Percentiles rank a stretch among this genome's conserved stretches.
Evolutionary conservation across 2,888 invertebrate species (phyloP).

Genomic region (Caenorhabditis uteleia): DNA sequence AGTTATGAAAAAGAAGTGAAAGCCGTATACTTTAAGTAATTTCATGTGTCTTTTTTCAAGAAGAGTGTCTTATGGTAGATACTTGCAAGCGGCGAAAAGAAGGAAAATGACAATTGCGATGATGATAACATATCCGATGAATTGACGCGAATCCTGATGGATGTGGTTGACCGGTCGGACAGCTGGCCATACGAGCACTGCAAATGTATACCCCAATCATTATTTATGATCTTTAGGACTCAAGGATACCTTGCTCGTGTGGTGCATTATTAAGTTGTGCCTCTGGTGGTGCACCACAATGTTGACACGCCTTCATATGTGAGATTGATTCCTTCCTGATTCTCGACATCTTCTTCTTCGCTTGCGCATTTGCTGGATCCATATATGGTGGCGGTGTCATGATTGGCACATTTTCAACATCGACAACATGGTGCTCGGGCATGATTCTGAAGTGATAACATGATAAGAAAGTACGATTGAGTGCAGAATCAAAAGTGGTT

Average conservation of each 20-base stretch:
- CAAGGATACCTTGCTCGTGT: conserved; percentile 30
- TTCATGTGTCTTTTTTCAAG: background rate
- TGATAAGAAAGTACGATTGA: background rate
- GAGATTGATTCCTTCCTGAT: conserved; percentile 32
- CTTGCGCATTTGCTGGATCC: conserved; percentile 45
- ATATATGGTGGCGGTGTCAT: conserved; percentile 50
- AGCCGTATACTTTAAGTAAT: background rate
- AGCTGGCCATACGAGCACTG: conserved; percentile 54
- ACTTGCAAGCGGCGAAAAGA: conserved; percentile 54
- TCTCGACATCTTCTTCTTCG: conserved; percentile 44
- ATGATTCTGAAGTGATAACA: conserved; percentile 5
- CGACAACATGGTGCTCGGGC: conserved; percentile 24
- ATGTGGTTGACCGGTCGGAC: conserved; percentile 52
- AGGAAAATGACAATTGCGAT: conserved; percentile 55
- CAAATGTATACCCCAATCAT: background rate
- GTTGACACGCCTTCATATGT: conserved; percentile 25
- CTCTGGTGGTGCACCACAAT: conserved; percentile 36
- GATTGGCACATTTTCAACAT: conserved; percentile 30
- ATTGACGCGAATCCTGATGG: conserved; percentile 47
- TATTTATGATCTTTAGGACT: no score
- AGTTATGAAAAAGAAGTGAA: background rate
- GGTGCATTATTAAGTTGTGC: conserved; percentile 24
- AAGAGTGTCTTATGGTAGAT: conserved; percentile 38
- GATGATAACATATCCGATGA: conserved; percentile 53
- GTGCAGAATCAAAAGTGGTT: no score